Evolutionary conservation across 2,797 vertebrate genomes (phyloP), one percentile per base, ranked within the genome.

Genomic region (Thaleichthys pacificus): DNA sequence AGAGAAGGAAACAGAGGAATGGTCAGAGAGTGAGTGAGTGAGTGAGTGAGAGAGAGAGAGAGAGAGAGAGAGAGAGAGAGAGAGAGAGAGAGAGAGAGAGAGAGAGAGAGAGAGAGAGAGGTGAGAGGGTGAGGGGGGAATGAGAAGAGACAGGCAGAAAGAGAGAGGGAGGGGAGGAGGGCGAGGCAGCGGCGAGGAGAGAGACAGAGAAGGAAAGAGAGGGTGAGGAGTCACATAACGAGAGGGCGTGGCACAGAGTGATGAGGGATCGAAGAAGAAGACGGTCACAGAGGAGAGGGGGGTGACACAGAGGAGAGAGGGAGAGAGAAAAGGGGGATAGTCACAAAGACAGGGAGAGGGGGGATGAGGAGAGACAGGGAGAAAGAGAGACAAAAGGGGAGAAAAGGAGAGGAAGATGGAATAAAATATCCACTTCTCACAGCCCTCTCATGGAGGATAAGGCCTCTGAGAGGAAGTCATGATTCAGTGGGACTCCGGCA

Each of bases 401-500:
- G 42, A 47, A 14, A 22, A 9, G 8, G 21, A 66, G 5, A 67
- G 24, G 1, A 26, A 15, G 60, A 61, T 3, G 5, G 26, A 61
- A 15, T 15, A 4, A 61, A 42, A 42, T 3, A 3, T 3, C 42
- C 35, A 57, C 57, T 51, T 79, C 64, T 8, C 47, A 19, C 21
- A 71, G 47, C 17, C 5, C 26, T 72, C 38, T 76, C 54, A 56
- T 32, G 19, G 62, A 57, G n/a, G 60, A 71, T 51, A 77, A 58
- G 2, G 0, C 22, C 12, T 21, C 63, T 72, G 68, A 75, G 58
- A 71, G 70, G 61, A 78, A 71, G 72, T 65, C 65, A 74, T 74
- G 71, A 82, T 76, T 86, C 68, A 77, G 5, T 8, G 71, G 26
- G 26, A 65, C 66, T 74, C 6, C 19, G 80, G 72, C 35, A 74